These are phyloP conservation scores for Pseudorhiza aurosa DNA, from an alignment of 30 jellyfish, hydroid and myxozoan species.

Conservation along the genomic window DNA sequence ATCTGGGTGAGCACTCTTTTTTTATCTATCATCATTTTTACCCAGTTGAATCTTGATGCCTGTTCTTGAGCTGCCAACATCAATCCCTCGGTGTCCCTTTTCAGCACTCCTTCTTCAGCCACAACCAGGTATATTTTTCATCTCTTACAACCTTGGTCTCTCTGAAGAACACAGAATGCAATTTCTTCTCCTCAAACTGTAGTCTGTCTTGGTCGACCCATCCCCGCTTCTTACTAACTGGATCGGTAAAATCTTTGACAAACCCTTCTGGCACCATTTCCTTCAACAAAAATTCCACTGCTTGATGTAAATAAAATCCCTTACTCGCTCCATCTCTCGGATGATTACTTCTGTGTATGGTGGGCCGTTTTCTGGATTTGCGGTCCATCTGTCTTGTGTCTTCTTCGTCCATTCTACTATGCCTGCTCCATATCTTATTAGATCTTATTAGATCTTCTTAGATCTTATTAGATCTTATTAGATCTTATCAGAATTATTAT, in stretches of 20 bases:
- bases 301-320: neutral
- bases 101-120: slow-evolving; percentile 5
- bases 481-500: too few species aligned
- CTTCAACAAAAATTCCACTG: neutral
- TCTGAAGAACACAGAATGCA: neutral
- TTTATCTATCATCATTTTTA: neutral
- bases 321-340: neutral
- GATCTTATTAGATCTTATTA: too few species aligned
- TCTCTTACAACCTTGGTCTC: neutral
- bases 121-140: neutral
- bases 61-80: neutral
- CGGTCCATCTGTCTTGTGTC: slow-evolving; percentile 16
- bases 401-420: slow-evolving; percentile 3
- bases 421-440: neutral
- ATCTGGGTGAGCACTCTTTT: too few species aligned
- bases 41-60: neutral
- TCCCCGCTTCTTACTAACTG: neutral
- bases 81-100: neutral
- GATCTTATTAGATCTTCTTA: too few species aligned
- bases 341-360: neutral
- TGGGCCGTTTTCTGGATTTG: slow-evolving; percentile 10
- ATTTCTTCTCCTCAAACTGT: neutral
- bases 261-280: neutral
- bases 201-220: neutral
- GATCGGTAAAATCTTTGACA: neutral